Evolutionary conservation across 2,113 vertebrate genomes (phyloP), one percentile per base, ranked within the genome.

Genomic region (Chionodraco myersi): DNA sequence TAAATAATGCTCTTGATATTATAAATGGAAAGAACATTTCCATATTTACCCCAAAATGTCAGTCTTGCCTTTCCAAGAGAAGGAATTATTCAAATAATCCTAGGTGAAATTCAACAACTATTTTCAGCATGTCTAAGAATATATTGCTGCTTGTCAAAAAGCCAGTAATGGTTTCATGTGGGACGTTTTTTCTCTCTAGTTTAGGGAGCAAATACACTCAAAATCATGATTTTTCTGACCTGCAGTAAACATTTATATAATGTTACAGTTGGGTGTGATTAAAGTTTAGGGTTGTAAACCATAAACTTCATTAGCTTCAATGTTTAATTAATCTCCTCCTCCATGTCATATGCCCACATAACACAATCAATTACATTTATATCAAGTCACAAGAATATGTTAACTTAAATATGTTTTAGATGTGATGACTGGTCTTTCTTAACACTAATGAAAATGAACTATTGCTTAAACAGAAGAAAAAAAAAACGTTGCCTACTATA

Each of bases 11-110:
- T 26, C 10, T 51, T 7, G 3, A 57, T 66, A 57, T 64, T 47
- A 9, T 18, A 48, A 34, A 65, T 13, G 57, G 10, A 21, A 34
- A 11, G 26, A 49, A 5, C 23, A 63, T 44, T 21, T 61, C 13
- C 47, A 21, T 49, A 63, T 63, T 52, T 26, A 26, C 14, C n/a
- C n/a, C 1, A n/a, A 73, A 62, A 44, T 44, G 58, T 62, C 44
- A 48, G 5, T 60, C 10, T 60, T 21, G n/a, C 56, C 36, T 18
- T 76, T 23, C 5, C 41, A 67, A 76, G 54, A 41, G 18, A 59
- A 41, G 54, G 18, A 56, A n/a, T 76, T 54, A 47, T 62, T 69
- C 57, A 61, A 53, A 41, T 67, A 4, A 16, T 8, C 57, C 10
- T 5, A 41, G 16, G 13, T 66, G 10, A 59, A 67, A 59, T 13